These are phyloP conservation scores for Manis pentadactyla DNA, from an alignment of 2,797 vertebrate genomes.

Conservation along the genomic window DNA sequence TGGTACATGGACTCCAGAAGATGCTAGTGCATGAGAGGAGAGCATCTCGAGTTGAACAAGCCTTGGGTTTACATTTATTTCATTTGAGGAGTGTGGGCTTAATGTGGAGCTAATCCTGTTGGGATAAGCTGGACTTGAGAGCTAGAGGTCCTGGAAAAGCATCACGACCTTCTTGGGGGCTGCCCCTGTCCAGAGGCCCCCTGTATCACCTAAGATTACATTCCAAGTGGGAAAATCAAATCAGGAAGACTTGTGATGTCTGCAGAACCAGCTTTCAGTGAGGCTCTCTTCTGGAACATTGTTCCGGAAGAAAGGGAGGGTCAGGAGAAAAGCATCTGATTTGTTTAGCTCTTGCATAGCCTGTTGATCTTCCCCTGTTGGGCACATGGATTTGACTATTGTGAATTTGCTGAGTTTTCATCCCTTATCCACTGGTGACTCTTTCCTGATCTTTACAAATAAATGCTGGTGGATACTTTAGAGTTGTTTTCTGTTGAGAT, in stretches of 20 bases:
- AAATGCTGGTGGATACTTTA: background rate
- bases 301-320: background rate
- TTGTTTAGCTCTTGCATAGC: background rate
- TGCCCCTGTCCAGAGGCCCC: background rate
- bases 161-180: fast-evolving
- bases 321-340: background rate
- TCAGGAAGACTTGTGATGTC: background rate
- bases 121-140: background rate
- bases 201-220: background rate
- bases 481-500: background rate
- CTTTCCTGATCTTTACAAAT: background rate
- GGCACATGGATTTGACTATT: background rate
- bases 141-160: background rate
- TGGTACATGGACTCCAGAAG: background rate
- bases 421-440: background rate
- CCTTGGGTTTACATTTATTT: background rate
- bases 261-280: background rate
- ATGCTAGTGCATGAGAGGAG: background rate
- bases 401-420: background rate
- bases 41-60: background rate
- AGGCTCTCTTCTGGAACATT: background rate
- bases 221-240: background rate
- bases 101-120: background rate
- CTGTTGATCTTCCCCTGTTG: background rate
- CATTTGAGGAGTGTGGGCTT: background rate